Evolutionary conservation across 1,140 invertebrate genomes (phyloP).

Genomic region (Listronotus oregonensis): DNA sequence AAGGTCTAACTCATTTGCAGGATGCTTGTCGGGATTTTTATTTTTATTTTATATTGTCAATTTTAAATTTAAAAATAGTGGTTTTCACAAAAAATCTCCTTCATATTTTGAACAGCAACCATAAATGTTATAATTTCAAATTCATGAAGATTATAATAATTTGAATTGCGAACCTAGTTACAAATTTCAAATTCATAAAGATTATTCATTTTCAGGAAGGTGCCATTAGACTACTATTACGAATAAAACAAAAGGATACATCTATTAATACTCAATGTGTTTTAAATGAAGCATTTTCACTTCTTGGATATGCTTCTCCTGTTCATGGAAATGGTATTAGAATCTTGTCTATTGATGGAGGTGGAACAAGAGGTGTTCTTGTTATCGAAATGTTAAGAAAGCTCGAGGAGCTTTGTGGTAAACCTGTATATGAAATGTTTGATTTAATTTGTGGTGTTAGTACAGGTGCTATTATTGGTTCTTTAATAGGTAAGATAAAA

Average conservation of each 20-base stretch:
- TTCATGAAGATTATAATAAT: too few relatives aligned
- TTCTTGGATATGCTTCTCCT: slow-evolving; percentile 76
- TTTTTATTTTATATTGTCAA: too few relatives aligned
- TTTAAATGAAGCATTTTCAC: slow-evolving; percentile 68
- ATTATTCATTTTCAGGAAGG: slow-evolving; percentile 61
- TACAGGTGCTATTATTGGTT: slow-evolving; percentile 80
- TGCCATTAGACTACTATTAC: slow-evolving; percentile 66
- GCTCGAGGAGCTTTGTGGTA: slow-evolving; percentile 74
- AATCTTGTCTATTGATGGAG: slow-evolving; percentile 88
- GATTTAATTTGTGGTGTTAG: slow-evolving; percentile 92
- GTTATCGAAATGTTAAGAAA: slow-evolving; percentile 80
- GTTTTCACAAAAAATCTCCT: too few relatives aligned
- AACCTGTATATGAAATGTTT: slow-evolving; percentile 73
- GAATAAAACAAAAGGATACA: slow-evolving; percentile 53
- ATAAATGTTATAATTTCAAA: too few relatives aligned
- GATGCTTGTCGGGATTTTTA: too few relatives aligned
- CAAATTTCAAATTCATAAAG: too few relatives aligned
- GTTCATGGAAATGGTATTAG: slow-evolving; percentile 75
- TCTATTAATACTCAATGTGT: slow-evolving; percentile 57
- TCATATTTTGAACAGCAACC: too few relatives aligned
- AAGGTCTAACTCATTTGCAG: too few relatives aligned
- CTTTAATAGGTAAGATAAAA: slow-evolving; percentile 63
- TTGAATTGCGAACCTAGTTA: too few relatives aligned
- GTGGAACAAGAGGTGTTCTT: slow-evolving; percentile 83
- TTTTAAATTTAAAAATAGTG: too few relatives aligned